Evolutionary conservation across 2,113 vertebrate genomes (phyloP), one percentile per base, ranked within the genome.

Genomic region (Petaurus breviceps): DNA sequence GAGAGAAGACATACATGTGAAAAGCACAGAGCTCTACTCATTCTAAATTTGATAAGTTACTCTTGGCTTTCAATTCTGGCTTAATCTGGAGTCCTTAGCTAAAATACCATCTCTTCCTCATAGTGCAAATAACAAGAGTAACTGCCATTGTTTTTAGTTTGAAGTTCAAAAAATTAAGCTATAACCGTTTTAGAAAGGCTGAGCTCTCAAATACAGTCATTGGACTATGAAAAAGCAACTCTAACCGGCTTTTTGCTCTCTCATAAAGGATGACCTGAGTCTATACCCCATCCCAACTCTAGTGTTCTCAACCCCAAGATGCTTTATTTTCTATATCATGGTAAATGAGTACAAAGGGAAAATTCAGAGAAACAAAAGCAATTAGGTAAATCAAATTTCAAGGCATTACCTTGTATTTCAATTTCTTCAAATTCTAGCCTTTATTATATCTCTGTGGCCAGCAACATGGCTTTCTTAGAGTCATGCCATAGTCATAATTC

Each of bases 201-300:
- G 84, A 89, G 53, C 96, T 91, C 92, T 92, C 96, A 96, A 26
- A 97, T 51, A 93, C 94, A 31, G 92, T 91, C 98, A 57, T 11
- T 57, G 26, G 8, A 57, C 1, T 11, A 57, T 28, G 26, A 28
- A 57, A 57, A 28, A 57, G 16, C 52, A 52, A 9, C 55, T 23
- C 55, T 57, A 28, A 28, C 26, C 26, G 28, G 26, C 25, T 57
- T 57, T 28, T 57, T 57, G 55, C 55, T 28, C 26, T 28, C 55
- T 28, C 26, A 28, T 49, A 49, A 49, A 49, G 47, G 2, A 61
- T 12, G 10, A 61, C 28, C 28, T 68, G 12, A 68, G 14, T 77
- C 26, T 57, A 26, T 11, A 28, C 55, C 25, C 25, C 55, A 57
- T 26, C 8, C 55, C 26, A 57, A 26, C 55, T 57, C 55, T 6